Evolutionary conservation across 2,888 invertebrate genomes (phyloP), one percentile per base, ranked within the genome.

Genomic region (Ferrisia virgata): DNA sequence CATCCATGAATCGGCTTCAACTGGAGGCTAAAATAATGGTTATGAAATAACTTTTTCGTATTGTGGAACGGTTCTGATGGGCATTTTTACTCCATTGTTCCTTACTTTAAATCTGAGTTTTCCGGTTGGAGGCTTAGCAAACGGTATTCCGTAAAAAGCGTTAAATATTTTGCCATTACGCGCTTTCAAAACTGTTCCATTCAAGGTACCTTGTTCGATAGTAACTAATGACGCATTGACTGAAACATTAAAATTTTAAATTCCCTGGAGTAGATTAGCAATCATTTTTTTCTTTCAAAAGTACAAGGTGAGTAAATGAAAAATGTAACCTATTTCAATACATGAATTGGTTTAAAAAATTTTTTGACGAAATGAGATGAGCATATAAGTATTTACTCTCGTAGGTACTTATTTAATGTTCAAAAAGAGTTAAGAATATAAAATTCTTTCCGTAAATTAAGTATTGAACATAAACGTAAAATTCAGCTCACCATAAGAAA

Each of bases 131-230:
- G 89, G 88, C 78, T 87, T 87, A 5, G 89, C 89, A 78, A 88
- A 89, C 0, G 89, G 89, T 82, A 89, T 88, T 2, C 88, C 89
- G 53, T 86, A 86, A 79, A 89, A 89, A 33, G 87, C 87, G 5
- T 88, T 86, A 85, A 87, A 89, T 22, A 86, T 85, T 2, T 85
- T 85, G 5, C 88, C 88, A 1, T 86, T 84, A 22, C 87, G 85
- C 84, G 87, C 87, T 85, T 86, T 84, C 4, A 85, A 28, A 13
- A 86, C 85, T 4, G 85, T 86, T 6, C 89, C 89, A 85, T 86
- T 87, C 2, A 89, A 79, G 69, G 86, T 86, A 2, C 89, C 64
- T 28, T 64, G 64, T 28, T 86, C 86, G 3, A 87, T 86, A 5
- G 85, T 86, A 1, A 89, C 87, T 9, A 53, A 22, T 6, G 1